Conservation (phyloP, 1,140 invertebrate genomes). For the Calliphora vicina region DNA sequence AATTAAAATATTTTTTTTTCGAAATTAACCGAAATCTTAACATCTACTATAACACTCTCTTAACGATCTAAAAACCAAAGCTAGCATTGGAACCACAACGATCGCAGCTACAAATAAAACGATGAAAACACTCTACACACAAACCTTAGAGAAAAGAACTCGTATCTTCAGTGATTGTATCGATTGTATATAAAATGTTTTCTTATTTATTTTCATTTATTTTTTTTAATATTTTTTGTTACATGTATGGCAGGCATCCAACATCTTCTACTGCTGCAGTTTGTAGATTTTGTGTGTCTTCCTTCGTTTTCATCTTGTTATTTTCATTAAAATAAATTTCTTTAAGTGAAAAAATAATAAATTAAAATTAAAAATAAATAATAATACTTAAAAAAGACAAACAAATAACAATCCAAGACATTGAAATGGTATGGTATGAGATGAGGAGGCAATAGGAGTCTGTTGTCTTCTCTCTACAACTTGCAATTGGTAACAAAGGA, state of each 20-base stretch:
- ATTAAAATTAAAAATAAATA: constrained; percentile 15
- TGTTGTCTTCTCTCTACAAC: not conserved
- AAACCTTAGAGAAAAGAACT: too few relatives aligned
- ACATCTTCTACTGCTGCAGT: not conserved
- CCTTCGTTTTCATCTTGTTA: not conserved
- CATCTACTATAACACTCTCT: too few relatives aligned
- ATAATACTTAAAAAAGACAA: not conserved
- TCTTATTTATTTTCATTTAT: not conserved
- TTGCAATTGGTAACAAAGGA: not conserved
- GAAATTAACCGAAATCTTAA: too few relatives aligned
- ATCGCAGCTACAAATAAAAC: too few relatives aligned
- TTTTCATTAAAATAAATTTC: constrained; percentile 27
- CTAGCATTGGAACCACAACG: too few relatives aligned
- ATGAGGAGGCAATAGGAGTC: not conserved
- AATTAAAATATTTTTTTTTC: too few relatives aligned
- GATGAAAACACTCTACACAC: too few relatives aligned
- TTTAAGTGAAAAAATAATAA: constrained; percentile 3
- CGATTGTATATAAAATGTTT: not conserved
- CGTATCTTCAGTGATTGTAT: too few relatives aligned
- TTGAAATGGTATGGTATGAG: not conserved
- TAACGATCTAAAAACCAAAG: too few relatives aligned
- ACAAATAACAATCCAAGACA: not conserved
- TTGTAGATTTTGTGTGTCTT: not conserved
- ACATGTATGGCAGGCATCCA: not conserved
- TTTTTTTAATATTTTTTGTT: not conserved